Percentiles rank a stretch among this genome's conserved stretches.
Evolutionary conservation across 2,113 vertebrate genomes (phyloP).

Genomic region (Corythoichthys intestinalis): DNA sequence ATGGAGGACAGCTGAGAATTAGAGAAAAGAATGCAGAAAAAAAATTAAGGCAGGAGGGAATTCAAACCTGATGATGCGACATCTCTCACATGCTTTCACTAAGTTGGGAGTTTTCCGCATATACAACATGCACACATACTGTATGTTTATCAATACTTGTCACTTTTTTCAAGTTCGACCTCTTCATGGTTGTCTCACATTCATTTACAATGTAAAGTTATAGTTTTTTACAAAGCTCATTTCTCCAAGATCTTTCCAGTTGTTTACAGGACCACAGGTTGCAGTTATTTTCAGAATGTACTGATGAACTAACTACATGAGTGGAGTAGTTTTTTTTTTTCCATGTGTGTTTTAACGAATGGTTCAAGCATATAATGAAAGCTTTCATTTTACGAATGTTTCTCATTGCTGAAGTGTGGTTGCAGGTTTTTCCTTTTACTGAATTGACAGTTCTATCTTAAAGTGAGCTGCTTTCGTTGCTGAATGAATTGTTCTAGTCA

Average conservation of each 20-base stretch:
- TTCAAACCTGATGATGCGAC: not conserved
- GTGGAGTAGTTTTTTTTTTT: not conserved
- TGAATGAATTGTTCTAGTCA: too few species aligned
- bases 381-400: not conserved
- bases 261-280: too few species aligned
- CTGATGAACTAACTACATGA: not conserved
- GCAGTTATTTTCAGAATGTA: too few species aligned
- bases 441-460: not conserved
- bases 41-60: not conserved
- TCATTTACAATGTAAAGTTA: not conserved
- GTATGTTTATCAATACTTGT: not conserved
- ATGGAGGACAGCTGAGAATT: slow-evolving; percentile 6
- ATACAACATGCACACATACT: not conserved
- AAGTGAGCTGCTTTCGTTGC: not conserved
- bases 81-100: not conserved
- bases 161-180: not conserved
- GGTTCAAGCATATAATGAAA: not conserved
- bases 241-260: not conserved
- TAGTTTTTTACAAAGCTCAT: not conserved
- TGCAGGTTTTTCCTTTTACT: not conserved
- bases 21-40: not conserved
- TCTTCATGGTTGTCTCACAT: not conserved
- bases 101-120: not conserved
- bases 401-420: not conserved
- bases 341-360: not conserved